Conservation (phyloP, 2,797 vertebrate species). For the Crenuchus spilurus region DNA sequence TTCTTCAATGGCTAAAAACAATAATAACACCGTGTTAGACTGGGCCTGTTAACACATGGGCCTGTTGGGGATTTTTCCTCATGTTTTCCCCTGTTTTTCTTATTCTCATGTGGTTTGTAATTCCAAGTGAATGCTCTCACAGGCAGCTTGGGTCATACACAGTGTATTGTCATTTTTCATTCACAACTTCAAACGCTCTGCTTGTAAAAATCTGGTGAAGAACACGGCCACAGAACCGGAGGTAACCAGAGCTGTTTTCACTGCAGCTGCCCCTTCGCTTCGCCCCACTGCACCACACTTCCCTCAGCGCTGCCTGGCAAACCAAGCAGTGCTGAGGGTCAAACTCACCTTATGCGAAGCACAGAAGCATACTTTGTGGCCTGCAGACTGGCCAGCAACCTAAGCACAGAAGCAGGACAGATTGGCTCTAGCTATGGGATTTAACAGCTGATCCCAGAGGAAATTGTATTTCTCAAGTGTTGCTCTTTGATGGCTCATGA, state of each 20-base stretch:
- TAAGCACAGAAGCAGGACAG: background rate
- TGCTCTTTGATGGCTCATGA: too few species aligned
- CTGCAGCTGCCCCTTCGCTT: slow-evolving; percentile 67
- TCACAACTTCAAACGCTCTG: slow-evolving; percentile 67
- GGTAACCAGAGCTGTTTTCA: slow-evolving; percentile 79
- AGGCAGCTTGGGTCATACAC: slow-evolving; percentile 60
- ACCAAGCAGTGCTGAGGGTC: slow-evolving; percentile 38
- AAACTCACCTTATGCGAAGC: slow-evolving; percentile 33
- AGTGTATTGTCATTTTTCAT: slow-evolving; percentile 61
- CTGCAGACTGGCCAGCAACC: background rate
- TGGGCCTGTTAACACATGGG: slow-evolving; percentile 48
- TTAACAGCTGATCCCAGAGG: too few species aligned
- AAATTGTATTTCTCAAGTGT: too few species aligned
- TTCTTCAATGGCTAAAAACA: slow-evolving; percentile 50
- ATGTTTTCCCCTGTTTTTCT: slow-evolving; percentile 54
- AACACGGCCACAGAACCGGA: slow-evolving; percentile 67
- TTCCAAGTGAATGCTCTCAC: slow-evolving; percentile 76
- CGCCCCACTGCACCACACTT: slow-evolving; percentile 56
- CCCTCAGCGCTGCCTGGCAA: slow-evolving; percentile 14
- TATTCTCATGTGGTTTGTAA: slow-evolving; percentile 64
- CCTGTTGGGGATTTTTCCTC: slow-evolving; percentile 39
- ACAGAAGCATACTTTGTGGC: slow-evolving; percentile 10
- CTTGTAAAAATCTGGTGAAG: slow-evolving; percentile 67
- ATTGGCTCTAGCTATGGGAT: too few species aligned
- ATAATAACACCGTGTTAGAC: slow-evolving; percentile 47